Evolutionary conservation across 2,888 invertebrate genomes (phyloP), one percentile per base, ranked within the genome.

Genomic region (Thelaira solivaga): DNA sequence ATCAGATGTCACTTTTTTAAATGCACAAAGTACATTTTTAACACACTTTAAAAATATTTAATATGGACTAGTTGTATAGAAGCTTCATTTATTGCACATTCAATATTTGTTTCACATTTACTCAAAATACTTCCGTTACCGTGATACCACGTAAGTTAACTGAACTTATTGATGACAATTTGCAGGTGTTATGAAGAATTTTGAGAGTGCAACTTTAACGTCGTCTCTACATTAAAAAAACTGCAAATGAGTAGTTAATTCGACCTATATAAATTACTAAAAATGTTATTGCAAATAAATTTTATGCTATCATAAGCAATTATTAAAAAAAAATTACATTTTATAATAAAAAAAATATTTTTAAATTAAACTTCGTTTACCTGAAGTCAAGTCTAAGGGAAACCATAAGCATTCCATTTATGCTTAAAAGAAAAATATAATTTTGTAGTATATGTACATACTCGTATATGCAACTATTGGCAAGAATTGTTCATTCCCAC

Each of bases 271-370:
- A n/a, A n/a, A 59, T 55, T 74, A 74, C 49, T 53, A 53, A 36
- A 4, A 47, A 16, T 26, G 39, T 22, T 20, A 62, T 68, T 67
- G 74, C 74, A 51, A 78, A 49, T 41, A 43, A 34, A 16, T 22
- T 74, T 74, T 45, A 45, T 74, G 74, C 74, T 80, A 82, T 78
- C 82, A 80, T 74, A 81, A 34, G 57, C 47, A 61, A 76, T 61
- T 51, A 43, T 72, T 57, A 36, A 43, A 22, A 18, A 18, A 51
- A 41, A 34, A 4, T n/a, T 31, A 75, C 80, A 82, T 51, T 43
- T 85, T 85, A 82, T 83, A 86, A 86, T 85, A 85, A 85, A 86
- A 84, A 85, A 86, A 83, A 81, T 76, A 43, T 41, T 43, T 13
- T 11, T 11, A 34, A 49, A 11, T 6, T n/a, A n/a, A 20, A 18